Base-by-base conservation (phyloP, 1,140 invertebrate species). In the Zaprionus nigranus region DNA sequence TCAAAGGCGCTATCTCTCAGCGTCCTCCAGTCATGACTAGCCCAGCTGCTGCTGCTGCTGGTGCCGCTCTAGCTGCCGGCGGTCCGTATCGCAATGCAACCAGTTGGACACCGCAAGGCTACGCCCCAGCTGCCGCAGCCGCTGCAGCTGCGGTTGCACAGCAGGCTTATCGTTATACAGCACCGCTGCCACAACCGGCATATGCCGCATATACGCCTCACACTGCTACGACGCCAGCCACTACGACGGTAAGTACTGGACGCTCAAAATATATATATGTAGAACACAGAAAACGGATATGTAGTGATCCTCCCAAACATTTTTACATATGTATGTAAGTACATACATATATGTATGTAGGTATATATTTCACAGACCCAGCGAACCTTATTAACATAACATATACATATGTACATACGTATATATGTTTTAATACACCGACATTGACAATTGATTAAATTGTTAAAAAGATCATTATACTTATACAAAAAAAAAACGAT, bases 171-270 rank as follows among this genome's bases (percentile, higher is more conserved):
- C 86, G 92, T 54, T 93, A 93, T 71, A 92, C 92, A 58, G 85
- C 92, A 49, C 92, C 92, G 59, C 73, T 93, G 53, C 91, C 91
- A 20, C 92, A 93, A 60, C 92, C 92, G 73, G 88, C 92, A 20
- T 93, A 92, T 72, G 85, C 92, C 58, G 90, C 92, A 34, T 93
- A 92, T 78, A 92, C 92, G 62, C 91, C 92, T 62, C 91, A 92
- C 65, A 92, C 90, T 73, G 82, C 91, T 67, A 92, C 90, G 75
- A 92, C 92, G 63, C 82, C 87, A 76, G 82, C 86, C 81, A 82
- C 88, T 79, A 92, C 92, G 67, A 92, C 92, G 84, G 92, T 93
- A 69, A 92, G 92, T 93, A 54, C 5, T 24, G 20, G 9, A 43
- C 20, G 17, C 20, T 38, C 9, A 11, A 7, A 49, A 4, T 36